Base-by-base conservation (phyloP, 64 coral and sea anemone species). In the Montipora sp. region DNA sequence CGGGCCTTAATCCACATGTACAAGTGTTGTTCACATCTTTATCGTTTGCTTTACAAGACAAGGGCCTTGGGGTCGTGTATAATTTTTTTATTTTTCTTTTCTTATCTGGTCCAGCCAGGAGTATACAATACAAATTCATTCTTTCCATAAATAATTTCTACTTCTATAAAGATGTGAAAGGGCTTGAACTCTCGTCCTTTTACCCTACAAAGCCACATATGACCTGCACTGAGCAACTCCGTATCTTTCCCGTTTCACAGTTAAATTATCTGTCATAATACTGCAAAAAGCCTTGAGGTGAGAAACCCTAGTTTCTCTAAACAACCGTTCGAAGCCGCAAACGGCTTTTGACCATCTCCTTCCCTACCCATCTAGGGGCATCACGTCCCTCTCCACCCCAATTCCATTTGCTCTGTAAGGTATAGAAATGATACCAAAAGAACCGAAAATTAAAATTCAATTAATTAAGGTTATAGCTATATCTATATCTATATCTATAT, bases 31-130 rank as follows among this genome's bases (percentile, higher is more conserved):
- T 36, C 36, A 36, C 36, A 36, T 2, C 36, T 36, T 36, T 36
- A 36, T 36, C 36, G 36, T 36, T 36, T 36, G 36, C 36, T 36
- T 36, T 36, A 36, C 36, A 36, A 36, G 36, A 57, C 53, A 57
- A 57, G 11, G 53, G 53, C 53, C 11, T 8, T 5, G 7, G 11
- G 53, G 11, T 11, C 11, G 8, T 68, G 12, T 16, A 18, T 68
- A 13, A 18, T 71, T 23, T 71, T 0, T 20, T 71, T 21, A 15
- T 71, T 23, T 21, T 71, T 71, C 69, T 19, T 13, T 72, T 8
- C 3, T 50, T 21, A 19, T 24, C 65, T 72, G 61, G 82, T 51
- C 82, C 82, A 22, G 82, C 82, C 82, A 85, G 45, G n/a, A 85
- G n/a, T 4, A 2, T 12, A n/a, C 5, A 12, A 2, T 12, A n/a